Evolutionary conservation across 2,797 vertebrate species (phyloP).

Genomic region (Characodon lateralis): DNA sequence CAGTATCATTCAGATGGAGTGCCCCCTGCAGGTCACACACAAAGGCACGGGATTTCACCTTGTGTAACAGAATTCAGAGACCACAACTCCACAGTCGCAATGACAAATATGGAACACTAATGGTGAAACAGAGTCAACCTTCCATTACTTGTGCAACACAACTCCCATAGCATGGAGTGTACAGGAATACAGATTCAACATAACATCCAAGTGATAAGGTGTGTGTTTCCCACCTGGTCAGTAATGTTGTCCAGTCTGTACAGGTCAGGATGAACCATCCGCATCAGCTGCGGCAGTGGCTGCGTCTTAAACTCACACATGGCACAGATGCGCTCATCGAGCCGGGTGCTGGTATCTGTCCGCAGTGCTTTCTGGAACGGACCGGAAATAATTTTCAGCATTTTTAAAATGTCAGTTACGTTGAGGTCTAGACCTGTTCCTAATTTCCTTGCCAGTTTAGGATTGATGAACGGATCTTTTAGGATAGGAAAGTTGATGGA

Average conservation of each 20-base stretch:
- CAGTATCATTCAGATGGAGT: constrained; percentile 88
- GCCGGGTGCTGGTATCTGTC: constrained; percentile 90
- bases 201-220: not conserved
- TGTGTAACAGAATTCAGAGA: not conserved
- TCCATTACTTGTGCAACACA: not conserved
- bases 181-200: not conserved
- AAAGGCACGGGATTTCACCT: not conserved
- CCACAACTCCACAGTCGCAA: not conserved
- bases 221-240: constrained; percentile 85
- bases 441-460: too few relatives aligned
- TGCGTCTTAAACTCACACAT: constrained; percentile 99
- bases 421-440: too few relatives aligned
- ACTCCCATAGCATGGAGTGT: not conserved
- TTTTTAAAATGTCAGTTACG: too few relatives aligned
- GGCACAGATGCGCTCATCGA: constrained; percentile 93
- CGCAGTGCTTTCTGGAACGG: constrained; percentile 90
- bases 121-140: not conserved
- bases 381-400: not conserved
- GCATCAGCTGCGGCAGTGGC: constrained; percentile 92
- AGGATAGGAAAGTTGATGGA: not conserved
- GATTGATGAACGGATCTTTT: not conserved
- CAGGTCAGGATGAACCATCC: constrained; percentile 91
- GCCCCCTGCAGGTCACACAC: constrained; percentile 82
- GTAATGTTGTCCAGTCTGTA: constrained; percentile 93
- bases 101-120: not conserved